These are phyloP conservation scores for Tetrapedia diversipes DNA, from an alignment of 2,888 invertebrate species.

Conservation along the genomic window DNA sequence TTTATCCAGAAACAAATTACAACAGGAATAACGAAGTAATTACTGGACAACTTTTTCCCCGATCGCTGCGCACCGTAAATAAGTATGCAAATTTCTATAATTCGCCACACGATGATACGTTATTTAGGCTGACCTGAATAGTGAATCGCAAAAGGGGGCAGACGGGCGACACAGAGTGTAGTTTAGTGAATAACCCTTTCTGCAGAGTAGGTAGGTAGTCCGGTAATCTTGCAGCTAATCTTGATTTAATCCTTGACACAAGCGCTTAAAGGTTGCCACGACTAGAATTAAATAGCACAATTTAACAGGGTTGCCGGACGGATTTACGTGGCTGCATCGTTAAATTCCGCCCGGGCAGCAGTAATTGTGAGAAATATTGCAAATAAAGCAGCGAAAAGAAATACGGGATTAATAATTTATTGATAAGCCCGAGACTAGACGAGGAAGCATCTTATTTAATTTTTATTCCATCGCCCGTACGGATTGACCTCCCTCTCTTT, in stretches of 20 bases:
- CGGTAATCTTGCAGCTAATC: conserved; percentile 81
- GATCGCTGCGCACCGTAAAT: neutral
- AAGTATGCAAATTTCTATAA: conserved; percentile 66
- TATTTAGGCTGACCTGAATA: conserved; percentile 65
- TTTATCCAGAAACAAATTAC: no score
- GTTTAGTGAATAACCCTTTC: conserved; percentile 71
- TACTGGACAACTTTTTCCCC: conserved; percentile 22
- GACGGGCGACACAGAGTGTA: conserved; percentile 65
- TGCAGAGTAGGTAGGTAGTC: conserved; percentile 65
- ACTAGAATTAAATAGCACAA: conserved; percentile 79
- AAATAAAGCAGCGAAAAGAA: no score
- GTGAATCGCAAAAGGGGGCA: conserved; percentile 70
- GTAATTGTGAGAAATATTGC: conserved; percentile 34
- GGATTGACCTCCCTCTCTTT: conserved; percentile 69
- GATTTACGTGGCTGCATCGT: conserved; percentile 47
- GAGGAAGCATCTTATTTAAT: conserved; percentile 82
- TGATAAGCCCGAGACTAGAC: no score
- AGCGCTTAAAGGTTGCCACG: conserved; percentile 81
- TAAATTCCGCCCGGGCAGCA: conserved; percentile 28
- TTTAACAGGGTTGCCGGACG: conserved; percentile 62
- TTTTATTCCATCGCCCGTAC: conserved; percentile 80
- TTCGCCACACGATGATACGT: conserved; percentile 68
- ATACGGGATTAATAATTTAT: neutral
- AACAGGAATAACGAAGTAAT: conserved; percentile 38
- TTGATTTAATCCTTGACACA: conserved; percentile 83